A percentile compares a stretch with the other conserved stretches of the same genome.
These are phyloP conservation scores for Bothrops alternatus DNA, from an alignment of 2,797 vertebrate species.

Conservation along the genomic window DNA sequence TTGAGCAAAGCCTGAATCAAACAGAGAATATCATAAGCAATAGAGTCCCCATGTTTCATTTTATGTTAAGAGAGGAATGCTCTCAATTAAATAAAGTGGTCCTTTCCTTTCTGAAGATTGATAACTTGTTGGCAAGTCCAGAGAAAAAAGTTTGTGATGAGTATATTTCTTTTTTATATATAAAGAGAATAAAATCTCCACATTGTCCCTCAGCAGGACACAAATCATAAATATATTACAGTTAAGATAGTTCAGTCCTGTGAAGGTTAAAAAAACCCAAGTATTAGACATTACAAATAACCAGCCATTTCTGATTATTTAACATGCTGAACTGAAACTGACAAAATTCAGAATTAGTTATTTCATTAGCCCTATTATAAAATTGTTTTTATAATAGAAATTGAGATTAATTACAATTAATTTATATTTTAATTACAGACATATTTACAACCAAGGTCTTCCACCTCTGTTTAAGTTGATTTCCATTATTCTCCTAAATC, in stretches of 20 bases:
- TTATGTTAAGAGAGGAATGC: background rate
- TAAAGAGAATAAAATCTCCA: constrained; percentile 7
- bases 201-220: background rate
- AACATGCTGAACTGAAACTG: background rate
- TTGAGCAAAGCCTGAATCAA: background rate
- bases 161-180: constrained; percentile 2
- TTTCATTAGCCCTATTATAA: background rate
- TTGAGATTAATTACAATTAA: background rate
- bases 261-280: constrained; percentile 6
- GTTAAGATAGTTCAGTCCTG: background rate
- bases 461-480: no score
- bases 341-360: background rate
- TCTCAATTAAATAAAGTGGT: background rate
- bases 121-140: background rate
- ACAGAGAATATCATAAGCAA: background rate
- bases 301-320: background rate
- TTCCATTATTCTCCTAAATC: background rate
- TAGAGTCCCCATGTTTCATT: background rate
- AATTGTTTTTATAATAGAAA: background rate
- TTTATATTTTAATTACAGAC: background rate
- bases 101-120: background rate
- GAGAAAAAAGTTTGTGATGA: background rate
- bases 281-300: background rate
- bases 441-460: no score
- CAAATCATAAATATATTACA: background rate